Base-by-base conservation (phyloP, 2,888 invertebrate species). In the Thymelicus sylvestris region DNA sequence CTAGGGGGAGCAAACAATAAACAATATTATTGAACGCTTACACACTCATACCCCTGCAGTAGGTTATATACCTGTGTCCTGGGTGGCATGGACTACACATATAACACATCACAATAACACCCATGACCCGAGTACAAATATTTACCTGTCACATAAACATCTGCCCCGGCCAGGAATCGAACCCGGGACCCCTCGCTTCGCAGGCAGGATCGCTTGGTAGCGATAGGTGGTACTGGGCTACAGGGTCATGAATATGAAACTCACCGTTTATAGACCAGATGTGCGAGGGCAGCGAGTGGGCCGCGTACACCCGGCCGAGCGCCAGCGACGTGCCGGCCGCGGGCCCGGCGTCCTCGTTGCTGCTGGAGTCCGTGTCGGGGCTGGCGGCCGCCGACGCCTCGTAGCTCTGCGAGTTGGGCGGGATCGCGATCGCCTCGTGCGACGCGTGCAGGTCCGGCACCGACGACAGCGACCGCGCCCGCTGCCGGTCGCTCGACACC, bases 191-290 rank as follows among this genome's bases (percentile, higher is more conserved):
- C n/a, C n/a, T n/a, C n/a, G n/a, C n/a, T n/a, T n/a, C n/a, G n/a
- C n/a, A n/a, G n/a, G n/a, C n/a, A n/a, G n/a, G n/a, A n/a, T n/a
- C n/a, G n/a, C n/a, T n/a, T n/a, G n/a, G n/a, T n/a, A n/a, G n/a
- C n/a, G n/a, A n/a, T n/a, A n/a, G n/a, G n/a, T n/a, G n/a, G n/a
- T n/a, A n/a, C n/a, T n/a, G n/a, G n/a, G n/a, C n/a, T n/a, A n/a
- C n/a, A n/a, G n/a, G n/a, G n/a, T n/a, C n/a, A 38, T 38, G 13
- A 1, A 6, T 13, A 19, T n/a, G 38, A 6, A 0, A 87, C 96
- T 96, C 88, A 97, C 97, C 98, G 90, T 98, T 97, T 82, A 98
- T 95, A 80, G 98, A 97, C 97, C 97, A 98, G 94, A 98, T 97
- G 92, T 98, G 98, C 80, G 97, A 97, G 85, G 98, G 98, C 93